A percentile compares a stretch with the other conserved stretches of the same genome.
phyloP scores from a whole-genome alignment of 2,888 invertebrate genomes.

The Eupelmus urozonus region DNA sequence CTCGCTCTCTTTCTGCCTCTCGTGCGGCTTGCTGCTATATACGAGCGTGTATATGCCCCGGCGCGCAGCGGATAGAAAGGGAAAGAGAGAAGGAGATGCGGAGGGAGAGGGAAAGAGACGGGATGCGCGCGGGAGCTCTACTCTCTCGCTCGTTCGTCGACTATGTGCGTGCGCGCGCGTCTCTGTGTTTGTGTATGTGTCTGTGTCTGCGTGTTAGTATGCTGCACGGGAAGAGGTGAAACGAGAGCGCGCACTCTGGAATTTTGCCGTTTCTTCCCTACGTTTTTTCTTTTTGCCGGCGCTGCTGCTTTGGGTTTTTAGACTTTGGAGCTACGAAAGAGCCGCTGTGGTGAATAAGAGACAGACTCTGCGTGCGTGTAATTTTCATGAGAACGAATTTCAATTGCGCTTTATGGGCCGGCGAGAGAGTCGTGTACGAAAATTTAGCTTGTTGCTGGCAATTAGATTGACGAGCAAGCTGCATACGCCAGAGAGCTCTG shows the following conservation, averaged over 20 bases:
- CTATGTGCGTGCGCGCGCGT: no score
- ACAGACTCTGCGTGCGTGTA: not conserved
- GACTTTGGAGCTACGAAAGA: not conserved
- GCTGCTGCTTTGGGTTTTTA: not conserved
- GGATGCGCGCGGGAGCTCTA: not conserved
- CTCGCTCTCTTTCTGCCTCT: not conserved
- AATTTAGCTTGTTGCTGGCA: constrained; percentile 31
- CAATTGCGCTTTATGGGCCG: constrained; percentile 4
- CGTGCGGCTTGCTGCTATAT: not conserved
- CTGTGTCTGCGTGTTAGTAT: not conserved
- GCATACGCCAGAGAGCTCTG: constrained; percentile 1
- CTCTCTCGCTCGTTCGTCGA: no score
- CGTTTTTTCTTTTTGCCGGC: not conserved
- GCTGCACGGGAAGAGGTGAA: constrained; percentile 42
- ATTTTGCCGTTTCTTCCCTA: constrained; percentile 24
- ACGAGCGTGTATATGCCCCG: not conserved
- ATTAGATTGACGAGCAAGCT: constrained; percentile 16
- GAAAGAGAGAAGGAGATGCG: constrained; percentile 11
- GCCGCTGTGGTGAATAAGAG: not conserved
- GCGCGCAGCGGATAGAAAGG: constrained; percentile 6
- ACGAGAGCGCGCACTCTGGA: constrained; percentile 11
- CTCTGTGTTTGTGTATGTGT: not conserved
- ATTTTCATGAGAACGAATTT: constrained; percentile 36
- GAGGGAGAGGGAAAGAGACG: not conserved
- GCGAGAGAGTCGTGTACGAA: not conserved